These are phyloP conservation scores for Sphyrna mokarran DNA, from an alignment of 2,113 vertebrate genomes.

Conservation along the genomic window DNA sequence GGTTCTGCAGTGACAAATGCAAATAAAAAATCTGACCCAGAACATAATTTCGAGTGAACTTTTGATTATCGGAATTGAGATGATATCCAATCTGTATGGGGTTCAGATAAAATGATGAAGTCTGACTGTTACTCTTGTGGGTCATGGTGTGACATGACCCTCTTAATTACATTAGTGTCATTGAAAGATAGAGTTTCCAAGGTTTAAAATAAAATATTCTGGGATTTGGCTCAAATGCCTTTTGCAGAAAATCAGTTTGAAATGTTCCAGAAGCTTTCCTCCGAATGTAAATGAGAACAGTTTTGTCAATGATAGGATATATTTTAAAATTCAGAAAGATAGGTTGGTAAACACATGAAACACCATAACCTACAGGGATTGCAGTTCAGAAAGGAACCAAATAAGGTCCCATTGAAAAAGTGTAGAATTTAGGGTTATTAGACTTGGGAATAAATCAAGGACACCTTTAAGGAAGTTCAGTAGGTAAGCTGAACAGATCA, in stretches of 20 bases:
- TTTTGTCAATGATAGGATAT: neutral
- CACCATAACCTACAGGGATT: neutral
- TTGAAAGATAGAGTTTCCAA: neutral
- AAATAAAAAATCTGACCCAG: neutral
- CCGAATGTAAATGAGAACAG: neutral
- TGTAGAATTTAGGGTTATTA: neutral
- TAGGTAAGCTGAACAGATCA: neutral
- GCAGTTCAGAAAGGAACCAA: neutral
- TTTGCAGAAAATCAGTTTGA: neutral
- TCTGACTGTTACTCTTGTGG: neutral
- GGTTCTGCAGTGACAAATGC: neutral
- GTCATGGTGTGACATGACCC: neutral
- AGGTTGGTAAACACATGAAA: neutral
- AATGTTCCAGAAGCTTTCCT: neutral
- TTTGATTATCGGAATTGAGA: neutral
- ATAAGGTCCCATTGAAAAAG: neutral
- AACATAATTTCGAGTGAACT: too few species aligned
- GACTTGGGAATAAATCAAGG: neutral
- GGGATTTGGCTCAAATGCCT: neutral
- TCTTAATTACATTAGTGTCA: neutral
- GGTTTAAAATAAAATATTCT: neutral
- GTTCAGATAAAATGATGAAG: neutral
- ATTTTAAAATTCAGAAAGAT: neutral
- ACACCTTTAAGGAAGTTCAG: neutral
- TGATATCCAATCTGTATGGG: neutral